These are phyloP conservation scores for Coranthus polyacanthus DNA, from an alignment of 2,797 vertebrate genomes.

Conservation along the genomic window DNA sequence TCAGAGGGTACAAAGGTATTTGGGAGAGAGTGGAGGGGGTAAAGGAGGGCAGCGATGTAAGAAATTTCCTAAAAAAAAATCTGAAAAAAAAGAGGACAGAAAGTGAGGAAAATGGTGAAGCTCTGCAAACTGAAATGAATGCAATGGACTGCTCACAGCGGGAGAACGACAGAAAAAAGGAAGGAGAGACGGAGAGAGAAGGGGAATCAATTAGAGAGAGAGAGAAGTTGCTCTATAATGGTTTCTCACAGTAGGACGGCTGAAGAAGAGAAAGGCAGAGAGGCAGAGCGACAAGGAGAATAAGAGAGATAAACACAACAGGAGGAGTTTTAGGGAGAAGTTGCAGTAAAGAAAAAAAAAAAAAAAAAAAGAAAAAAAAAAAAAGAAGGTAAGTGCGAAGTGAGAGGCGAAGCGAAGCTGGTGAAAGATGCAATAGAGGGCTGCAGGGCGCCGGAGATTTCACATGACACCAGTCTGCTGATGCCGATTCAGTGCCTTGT, in stretches of 20 bases:
- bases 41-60: slow-evolving; percentile 59
- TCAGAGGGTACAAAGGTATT: slow-evolving; percentile 75
- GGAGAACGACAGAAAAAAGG: slow-evolving; percentile 66
- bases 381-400: slow-evolving; percentile 48
- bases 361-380: slow-evolving; percentile 35
- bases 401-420: slow-evolving; percentile 39
- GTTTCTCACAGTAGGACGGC: slow-evolving; percentile 81
- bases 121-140: slow-evolving; percentile 81
- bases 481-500: slow-evolving; percentile 49
- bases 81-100: slow-evolving; percentile 25
- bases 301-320: slow-evolving; percentile 75
- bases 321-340: slow-evolving; percentile 79
- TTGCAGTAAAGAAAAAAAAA: slow-evolving; percentile 29
- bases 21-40: slow-evolving; percentile 45
- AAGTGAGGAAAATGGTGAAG: slow-evolving; percentile 62
- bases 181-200: slow-evolving; percentile 57
- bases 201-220: slow-evolving; percentile 84
- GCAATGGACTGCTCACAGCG: slow-evolving; percentile 77
- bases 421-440: slow-evolving; percentile 60
- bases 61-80: slow-evolving; percentile 41
- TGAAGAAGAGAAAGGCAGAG: slow-evolving; percentile 45
- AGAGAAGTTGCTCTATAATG: slow-evolving; percentile 80
- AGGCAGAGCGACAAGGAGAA: slow-evolving; percentile 56
- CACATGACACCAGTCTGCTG: slow-evolving; percentile 64
- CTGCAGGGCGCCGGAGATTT: slow-evolving; percentile 64